Conservation (phyloP, 2,113 vertebrate genomes). For the Hippocampus abdominalis region DNA sequence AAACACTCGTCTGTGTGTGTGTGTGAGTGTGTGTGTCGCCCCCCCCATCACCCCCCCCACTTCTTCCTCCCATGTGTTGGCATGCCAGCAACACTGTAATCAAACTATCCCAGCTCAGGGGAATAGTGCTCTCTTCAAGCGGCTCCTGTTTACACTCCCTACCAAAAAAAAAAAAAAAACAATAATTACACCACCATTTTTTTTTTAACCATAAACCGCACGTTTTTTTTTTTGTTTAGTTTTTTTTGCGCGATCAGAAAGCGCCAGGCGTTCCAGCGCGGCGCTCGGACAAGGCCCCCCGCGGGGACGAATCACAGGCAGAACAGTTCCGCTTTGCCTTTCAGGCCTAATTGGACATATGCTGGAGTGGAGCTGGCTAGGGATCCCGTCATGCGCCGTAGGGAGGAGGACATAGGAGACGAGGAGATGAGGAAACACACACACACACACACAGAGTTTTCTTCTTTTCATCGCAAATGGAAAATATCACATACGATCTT, state of each 20-base stretch:
- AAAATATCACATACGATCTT: conserved; percentile 29
- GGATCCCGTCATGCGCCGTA: conserved; percentile 55
- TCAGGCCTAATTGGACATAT: conserved; percentile 81
- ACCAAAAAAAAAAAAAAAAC: conserved; percentile 71
- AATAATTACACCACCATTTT: conserved; percentile 93
- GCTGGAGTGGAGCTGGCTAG: conserved; percentile 68
- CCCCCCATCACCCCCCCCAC: neutral
- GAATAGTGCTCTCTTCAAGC: conserved; percentile 83
- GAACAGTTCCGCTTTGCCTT: conserved; percentile 68
- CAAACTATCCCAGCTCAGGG: conserved; percentile 88
- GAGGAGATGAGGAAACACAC: conserved; percentile 9
- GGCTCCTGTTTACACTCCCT: conserved; percentile 80
- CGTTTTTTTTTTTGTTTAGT: conserved; percentile 76
- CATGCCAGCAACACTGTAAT: conserved; percentile 89
- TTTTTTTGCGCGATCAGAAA: conserved; percentile 75
- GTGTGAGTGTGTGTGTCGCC: conserved; percentile 22
- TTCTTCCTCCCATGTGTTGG: conserved; percentile 41
- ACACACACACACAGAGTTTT: conserved; percentile 12
- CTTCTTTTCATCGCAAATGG: conserved; percentile 17
- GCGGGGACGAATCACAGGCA: conserved; percentile 74
- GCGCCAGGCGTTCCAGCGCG: conserved; percentile 75
- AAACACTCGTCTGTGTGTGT: conserved; percentile 8
- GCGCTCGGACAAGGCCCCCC: conserved; percentile 72
- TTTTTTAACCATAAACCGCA: conserved; percentile 84
- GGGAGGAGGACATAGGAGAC: conserved; percentile 32